Evolutionary conservation across 1,140 invertebrate species (phyloP), one percentile per base, ranked within the genome.

Genomic region (Hyles euphorbiae): DNA sequence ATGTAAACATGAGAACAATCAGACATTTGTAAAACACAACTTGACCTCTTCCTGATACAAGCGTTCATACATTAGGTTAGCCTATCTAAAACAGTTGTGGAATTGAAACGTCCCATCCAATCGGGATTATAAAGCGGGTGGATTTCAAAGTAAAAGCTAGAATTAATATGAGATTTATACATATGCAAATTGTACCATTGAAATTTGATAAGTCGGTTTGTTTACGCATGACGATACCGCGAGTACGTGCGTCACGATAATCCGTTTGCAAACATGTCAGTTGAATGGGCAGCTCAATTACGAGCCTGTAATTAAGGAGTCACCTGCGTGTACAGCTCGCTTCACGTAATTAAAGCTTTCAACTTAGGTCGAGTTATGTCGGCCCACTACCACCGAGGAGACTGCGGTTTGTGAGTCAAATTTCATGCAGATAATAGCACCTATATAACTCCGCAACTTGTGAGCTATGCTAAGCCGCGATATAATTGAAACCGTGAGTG

Each of bases 261-360:
- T 83, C 74, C 81, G 75, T 84, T 83, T 72, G 73, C 72, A 79
- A 81, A 82, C 72, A 77, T 80, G 80, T 78, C 79, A 83, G 76
- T 66, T 67, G 74, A 84, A 78, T 82, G 78, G 81, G 78, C 78
- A 83, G 80, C 78, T 88, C 83, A 80, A 83, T 84, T 78, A 76
- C 74, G 72, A 73, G 72, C 74, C 75, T 69, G 74, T 86, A 88
- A 88, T 88, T 82, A 88, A 86, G 85, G 81, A 86, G 85, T 82
- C 83, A 86, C 83, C 83, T 88, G 85, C 78, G 81, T 81, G 81
- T 82, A 85, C 81, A 81, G 78, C 74, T 81, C 80, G 78, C 83
- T 84, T 67, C 65, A 70, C 80, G 70, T 83, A 88, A 86, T 86
- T 86, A 77, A 86, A 83, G 81, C 83, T 82, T 83, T 87, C 81